A percentile compares a stretch with the other conserved stretches of the same genome.
phyloP scores from a whole-genome alignment of 2,797 vertebrate species.

The Nannoperca australis region DNA sequence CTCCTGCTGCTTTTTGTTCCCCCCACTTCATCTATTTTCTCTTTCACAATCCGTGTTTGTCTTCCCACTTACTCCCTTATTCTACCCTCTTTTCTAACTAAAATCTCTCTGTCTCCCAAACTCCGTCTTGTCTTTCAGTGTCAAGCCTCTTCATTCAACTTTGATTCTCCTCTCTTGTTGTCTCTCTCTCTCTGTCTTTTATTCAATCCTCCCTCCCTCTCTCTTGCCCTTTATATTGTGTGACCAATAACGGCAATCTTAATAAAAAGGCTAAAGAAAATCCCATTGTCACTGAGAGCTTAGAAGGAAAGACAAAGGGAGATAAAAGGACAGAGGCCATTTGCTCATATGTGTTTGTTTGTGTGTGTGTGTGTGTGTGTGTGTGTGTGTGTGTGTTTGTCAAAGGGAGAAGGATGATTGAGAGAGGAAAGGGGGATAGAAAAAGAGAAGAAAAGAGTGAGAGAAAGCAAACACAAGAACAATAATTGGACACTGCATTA shows the following conservation, averaged over 20 bases:
- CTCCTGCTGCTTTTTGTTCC: background rate
- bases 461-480: slow-evolving; percentile 40
- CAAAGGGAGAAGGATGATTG: slow-evolving; percentile 28
- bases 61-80: background rate
- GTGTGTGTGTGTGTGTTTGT: slow-evolving; percentile 11
- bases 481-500: slow-evolving; percentile 64
- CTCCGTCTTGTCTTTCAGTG: background rate
- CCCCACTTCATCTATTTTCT: background rate
- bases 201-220: background rate
- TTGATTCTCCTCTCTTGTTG: background rate
- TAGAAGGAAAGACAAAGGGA: slow-evolving; percentile 39
- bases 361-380: slow-evolving; percentile 1
- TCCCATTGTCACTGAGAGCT: slow-evolving; percentile 60
- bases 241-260: slow-evolving; percentile 60
- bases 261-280: slow-evolving; percentile 67
- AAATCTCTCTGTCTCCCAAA: background rate
- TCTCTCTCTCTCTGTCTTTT: background rate
- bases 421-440: background rate
- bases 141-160: background rate
- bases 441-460: slow-evolving; percentile 1
- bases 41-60: background rate
- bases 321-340: slow-evolving; percentile 17
- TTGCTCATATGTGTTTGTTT: slow-evolving; percentile 21
- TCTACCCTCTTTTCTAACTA: background rate
- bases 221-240: slow-evolving; percentile 25